phyloP scores from a whole-genome alignment of 1,140 invertebrate species.

The Cyclargus thomasi region DNA sequence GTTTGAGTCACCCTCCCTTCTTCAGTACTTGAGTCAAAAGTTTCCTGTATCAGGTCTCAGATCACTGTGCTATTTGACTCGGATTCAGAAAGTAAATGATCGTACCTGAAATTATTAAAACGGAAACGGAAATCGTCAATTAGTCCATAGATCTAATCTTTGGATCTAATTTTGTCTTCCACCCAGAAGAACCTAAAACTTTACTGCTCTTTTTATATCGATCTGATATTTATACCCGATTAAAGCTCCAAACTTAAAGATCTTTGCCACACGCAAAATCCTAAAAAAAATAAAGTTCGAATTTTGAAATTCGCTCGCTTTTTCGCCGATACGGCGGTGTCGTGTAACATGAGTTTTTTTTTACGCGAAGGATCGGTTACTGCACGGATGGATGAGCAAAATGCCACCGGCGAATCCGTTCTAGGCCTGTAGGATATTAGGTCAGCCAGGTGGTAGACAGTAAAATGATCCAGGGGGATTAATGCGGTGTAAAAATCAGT shows the following conservation, averaged over 20 bases:
- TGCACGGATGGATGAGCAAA: slow-evolving; percentile 5
- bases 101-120: no score
- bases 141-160: no score
- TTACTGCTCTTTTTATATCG: not conserved
- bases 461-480: not conserved
- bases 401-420: slow-evolving; percentile 20
- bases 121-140: no score
- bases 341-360: slow-evolving; percentile 13
- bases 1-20: not conserved
- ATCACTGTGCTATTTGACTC: no score
- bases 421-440: slow-evolving; percentile 19
- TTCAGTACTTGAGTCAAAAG: not conserved
- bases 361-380: slow-evolving; percentile 5
- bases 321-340: slow-evolving; percentile 7
- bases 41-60: no score
- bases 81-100: no score
- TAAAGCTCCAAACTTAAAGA: slow-evolving; percentile 3
- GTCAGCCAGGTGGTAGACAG: not conserved
- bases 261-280: not conserved
- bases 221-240: not conserved
- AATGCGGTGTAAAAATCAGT: not conserved
- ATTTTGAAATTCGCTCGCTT: slow-evolving; percentile 3
- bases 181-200: no score
- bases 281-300: not conserved
- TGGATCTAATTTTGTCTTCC: not conserved